These are phyloP conservation scores for Plebejus melissa DNA, from an alignment of 2,888 invertebrate species.

Conservation along the genomic window DNA sequence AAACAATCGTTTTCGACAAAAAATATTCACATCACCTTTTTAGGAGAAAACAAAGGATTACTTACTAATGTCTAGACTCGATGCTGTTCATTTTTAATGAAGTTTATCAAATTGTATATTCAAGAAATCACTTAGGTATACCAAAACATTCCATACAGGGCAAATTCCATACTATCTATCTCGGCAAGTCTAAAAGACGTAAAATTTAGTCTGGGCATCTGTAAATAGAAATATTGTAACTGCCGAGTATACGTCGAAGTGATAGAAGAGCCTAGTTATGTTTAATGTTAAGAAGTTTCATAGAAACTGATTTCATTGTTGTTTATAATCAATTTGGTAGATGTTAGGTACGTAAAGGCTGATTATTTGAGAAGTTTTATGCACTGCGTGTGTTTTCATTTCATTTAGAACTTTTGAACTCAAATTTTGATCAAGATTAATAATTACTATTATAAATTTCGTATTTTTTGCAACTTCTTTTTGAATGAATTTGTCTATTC, in stretches of 20 bases:
- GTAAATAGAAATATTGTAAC: constrained; percentile 36
- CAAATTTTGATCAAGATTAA: not conserved
- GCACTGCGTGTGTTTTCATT: constrained; percentile 22
- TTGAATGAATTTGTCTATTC: not conserved
- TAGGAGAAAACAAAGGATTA: not conserved
- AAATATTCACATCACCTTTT: not conserved
- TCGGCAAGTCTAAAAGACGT: constrained; percentile 55
- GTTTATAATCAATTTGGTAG: constrained; percentile 73
- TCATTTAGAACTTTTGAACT: not conserved
- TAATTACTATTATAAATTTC: not conserved
- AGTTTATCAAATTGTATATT: not conserved
- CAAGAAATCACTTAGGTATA: not conserved
- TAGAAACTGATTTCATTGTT: constrained; percentile 73
- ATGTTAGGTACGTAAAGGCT: constrained; percentile 74
- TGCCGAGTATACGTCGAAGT: constrained; percentile 75
- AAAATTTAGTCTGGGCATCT: constrained; percentile 8
- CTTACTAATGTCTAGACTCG: not conserved
- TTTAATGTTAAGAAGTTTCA: constrained; percentile 73
- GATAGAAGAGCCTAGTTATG: constrained; percentile 75
- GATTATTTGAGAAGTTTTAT: constrained; percentile 36
- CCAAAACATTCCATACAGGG: constrained; percentile 27
- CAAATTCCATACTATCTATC: constrained; percentile 15
- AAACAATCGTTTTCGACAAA: not conserved
- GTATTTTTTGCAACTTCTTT: not conserved
- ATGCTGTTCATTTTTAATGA: not conserved